Base-by-base conservation (phyloP, 2,113 vertebrate species). In the Empidonax alnorum region DNA sequence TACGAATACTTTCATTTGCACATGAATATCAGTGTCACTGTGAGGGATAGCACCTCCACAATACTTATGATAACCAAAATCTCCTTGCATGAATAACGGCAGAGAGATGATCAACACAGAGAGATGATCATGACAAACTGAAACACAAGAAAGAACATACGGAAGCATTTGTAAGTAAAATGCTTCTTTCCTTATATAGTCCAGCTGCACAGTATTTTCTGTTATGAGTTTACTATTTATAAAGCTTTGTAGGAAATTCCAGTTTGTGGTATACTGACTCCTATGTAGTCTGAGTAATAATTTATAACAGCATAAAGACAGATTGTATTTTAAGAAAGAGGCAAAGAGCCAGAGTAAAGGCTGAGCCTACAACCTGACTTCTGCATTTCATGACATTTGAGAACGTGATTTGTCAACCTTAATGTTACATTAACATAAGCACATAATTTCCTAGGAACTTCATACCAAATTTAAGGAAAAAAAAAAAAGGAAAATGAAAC, bases 371-470 rank as follows among this genome's bases (percentile, higher is more conserved):
- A 84, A 35, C 20, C 68, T 86, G 53, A 46, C 28, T 89, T 87
- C 62, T 76, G 28, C 12, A 28, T 94, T 87, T 92, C n/a, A 25
- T 79, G 89, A 68, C 61, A 78, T 75, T 82, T 75, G 37, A 87
- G 77, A 84, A 84, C n/a, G 92, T 92, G 91, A 87, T 92, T 94
- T 92, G 89, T 94, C 44, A 79, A 58, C 12, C 25, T 87, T 84
- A 89, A 79, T 84, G 66, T 68, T 94, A 73, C 61, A 91, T 94
- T 96, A 87, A 92, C 41, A 92, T 53, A 89, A 67, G 25, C 10
- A 82, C 42, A 53, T 31, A 58, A 65, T 87, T 76, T 94, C 20
- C 44, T 65, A 65, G 14, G 49, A 63, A 56, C 3, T 72, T 46
- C 20, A 42, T 6, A 58, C 35, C 5, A 72, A 56, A 83, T 62